Evolutionary conservation across 1,140 invertebrate species (phyloP).

Genomic region (Gonatopus flavifemur): DNA sequence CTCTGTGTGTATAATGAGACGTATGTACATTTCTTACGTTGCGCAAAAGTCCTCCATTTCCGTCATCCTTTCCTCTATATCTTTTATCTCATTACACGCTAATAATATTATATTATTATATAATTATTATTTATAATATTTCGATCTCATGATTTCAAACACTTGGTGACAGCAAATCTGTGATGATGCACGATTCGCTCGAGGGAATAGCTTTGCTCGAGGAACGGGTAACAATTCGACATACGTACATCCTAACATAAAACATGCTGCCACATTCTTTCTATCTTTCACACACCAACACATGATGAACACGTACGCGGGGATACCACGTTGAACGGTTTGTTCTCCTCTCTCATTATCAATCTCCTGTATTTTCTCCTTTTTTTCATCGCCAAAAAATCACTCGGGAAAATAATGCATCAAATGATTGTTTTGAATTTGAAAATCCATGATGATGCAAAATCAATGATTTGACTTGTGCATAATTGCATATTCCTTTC

Average conservation of each 20-base stretch:
- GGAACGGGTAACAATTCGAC: conserved; percentile 34
- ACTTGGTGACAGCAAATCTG: conserved; percentile 40
- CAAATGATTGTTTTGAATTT: too few species aligned
- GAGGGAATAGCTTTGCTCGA: conserved; percentile 38
- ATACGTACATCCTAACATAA: conserved; percentile 36
- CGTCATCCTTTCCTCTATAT: conserved; percentile 38
- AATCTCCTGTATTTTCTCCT: neutral
- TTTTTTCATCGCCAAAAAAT: too few species aligned
- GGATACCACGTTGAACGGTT: neutral
- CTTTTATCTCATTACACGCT: conserved; percentile 30
- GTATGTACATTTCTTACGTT: conserved; percentile 18
- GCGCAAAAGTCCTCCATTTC: neutral
- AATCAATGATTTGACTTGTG: too few species aligned
- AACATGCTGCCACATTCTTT: too few species aligned
- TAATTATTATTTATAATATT: neutral
- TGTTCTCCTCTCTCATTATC: neutral
- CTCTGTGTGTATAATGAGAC: conserved; percentile 46
- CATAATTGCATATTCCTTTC: too few species aligned
- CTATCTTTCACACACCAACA: neutral
- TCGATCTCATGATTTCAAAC: conserved; percentile 11
- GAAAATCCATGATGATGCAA: too few species aligned
- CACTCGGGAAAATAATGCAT: too few species aligned
- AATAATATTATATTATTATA: conserved; percentile 26
- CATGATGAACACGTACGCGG: too few species aligned
- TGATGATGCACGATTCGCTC: conserved; percentile 40